Conservation (phyloP, 2,113 vertebrate species). For the Dasyprocta punctata region DNA sequence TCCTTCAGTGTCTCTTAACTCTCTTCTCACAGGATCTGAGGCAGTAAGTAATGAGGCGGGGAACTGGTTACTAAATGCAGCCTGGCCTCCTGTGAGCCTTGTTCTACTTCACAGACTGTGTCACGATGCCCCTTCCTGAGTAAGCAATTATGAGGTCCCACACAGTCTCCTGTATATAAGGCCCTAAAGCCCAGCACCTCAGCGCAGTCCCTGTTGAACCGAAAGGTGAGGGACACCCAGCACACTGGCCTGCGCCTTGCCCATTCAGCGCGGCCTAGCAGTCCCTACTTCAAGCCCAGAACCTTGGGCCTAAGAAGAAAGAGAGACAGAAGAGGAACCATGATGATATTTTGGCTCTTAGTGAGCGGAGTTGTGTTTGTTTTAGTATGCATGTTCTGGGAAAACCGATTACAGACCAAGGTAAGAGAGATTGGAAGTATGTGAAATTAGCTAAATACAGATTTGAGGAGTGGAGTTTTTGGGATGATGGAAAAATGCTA, state of each 20-base stretch:
- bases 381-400: neutral
- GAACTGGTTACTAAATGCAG: fast-evolving
- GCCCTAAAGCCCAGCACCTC: neutral
- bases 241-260: fast-evolving
- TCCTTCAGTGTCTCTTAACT: neutral
- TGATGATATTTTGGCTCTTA: neutral
- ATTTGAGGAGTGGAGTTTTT: neutral
- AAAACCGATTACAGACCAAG: neutral
- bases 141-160: neutral
- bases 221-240: fast-evolving
- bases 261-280: fast-evolving
- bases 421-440: neutral
- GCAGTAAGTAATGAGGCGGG: neutral
- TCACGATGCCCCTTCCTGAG: fast-evolving
- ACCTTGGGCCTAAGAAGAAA: neutral
- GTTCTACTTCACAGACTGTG: neutral
- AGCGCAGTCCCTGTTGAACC: fast-evolving
- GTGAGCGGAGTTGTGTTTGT: fast-evolving
- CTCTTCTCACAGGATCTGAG: neutral
- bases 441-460: neutral
- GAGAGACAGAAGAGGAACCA: neutral
- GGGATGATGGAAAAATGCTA: neutral
- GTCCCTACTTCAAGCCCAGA: neutral
- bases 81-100: neutral
- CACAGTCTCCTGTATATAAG: neutral